These are phyloP conservation scores for Margarornis squamiger DNA, from an alignment of 2,797 vertebrate species.

Conservation along the genomic window DNA sequence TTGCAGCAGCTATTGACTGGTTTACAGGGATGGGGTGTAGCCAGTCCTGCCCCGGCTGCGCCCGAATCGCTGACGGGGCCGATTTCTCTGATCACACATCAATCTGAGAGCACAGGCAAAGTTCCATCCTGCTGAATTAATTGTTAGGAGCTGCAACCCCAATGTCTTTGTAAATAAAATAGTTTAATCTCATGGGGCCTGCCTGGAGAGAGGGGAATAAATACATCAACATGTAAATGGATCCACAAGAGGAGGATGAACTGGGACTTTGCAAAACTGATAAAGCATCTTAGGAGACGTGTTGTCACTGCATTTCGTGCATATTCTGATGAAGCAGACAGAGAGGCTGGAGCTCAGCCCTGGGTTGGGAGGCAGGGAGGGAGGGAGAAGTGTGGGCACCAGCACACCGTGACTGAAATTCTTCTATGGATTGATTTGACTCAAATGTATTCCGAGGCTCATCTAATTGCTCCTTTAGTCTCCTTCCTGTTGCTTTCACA, in stretches of 20 bases:
- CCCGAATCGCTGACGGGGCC: neutral
- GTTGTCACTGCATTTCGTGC: constrained; percentile 16
- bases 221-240: constrained; percentile 75
- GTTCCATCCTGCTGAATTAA: constrained; percentile 26
- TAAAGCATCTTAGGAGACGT: constrained; percentile 52
- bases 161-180: constrained; percentile 67
- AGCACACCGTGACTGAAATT: constrained; percentile 31
- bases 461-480: constrained; percentile 66
- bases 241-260: neutral
- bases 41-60: neutral
- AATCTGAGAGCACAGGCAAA: constrained; percentile 18
- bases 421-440: constrained; percentile 58
- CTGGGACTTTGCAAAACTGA: constrained; percentile 64
- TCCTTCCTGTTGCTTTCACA: constrained; percentile 35
- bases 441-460: constrained; percentile 58
- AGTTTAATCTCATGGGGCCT: constrained; percentile 45
- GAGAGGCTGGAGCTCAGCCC: constrained; percentile 12
- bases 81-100: constrained; percentile 18
- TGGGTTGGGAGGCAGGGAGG: neutral
- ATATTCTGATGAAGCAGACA: constrained; percentile 44
- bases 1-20: constrained; percentile 20
- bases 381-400: constrained; percentile 1
- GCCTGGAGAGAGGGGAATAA: constrained; percentile 42
- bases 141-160: constrained; percentile 28
- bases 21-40: neutral